A percentile compares a stretch with the other conserved stretches of the same genome.
These are phyloP conservation scores for Gnathonemus longibarbis DNA, from an alignment of 2,113 vertebrate genomes.

Conservation along the genomic window DNA sequence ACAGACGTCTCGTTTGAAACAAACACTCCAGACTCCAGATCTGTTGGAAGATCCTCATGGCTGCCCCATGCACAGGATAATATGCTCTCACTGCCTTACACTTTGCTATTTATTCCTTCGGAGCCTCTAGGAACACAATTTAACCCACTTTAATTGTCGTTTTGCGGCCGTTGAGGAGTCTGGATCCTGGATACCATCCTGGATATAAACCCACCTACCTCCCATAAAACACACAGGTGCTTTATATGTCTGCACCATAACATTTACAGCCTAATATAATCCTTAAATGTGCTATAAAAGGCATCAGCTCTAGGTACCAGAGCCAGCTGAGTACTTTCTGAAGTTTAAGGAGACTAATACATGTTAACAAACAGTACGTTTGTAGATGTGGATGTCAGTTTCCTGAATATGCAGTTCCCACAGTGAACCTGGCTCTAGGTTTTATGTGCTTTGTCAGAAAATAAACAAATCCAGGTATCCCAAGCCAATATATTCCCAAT, in stretches of 20 bases:
- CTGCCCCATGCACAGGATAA: not conserved
- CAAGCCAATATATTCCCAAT: slow-evolving; percentile 5
- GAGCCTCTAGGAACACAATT: not conserved
- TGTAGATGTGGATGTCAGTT: not conserved
- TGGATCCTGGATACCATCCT: not conserved
- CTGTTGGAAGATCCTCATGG: not conserved
- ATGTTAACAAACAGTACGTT: not conserved
- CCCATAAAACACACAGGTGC: not conserved
- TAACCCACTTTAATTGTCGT: not conserved
- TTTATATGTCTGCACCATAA: not conserved
- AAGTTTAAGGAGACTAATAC: not conserved
- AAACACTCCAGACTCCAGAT: not conserved
- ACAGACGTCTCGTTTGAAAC: slow-evolving; percentile 16
- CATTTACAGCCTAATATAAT: not conserved
- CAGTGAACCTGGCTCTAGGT: not conserved
- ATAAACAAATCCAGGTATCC: not conserved
- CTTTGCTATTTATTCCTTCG: not conserved
- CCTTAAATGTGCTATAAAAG: not conserved
- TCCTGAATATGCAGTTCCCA: not conserved
- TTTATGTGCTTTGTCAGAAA: not conserved
- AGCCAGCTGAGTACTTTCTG: not conserved
- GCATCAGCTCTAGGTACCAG: not conserved
- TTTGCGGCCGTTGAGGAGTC: not conserved
- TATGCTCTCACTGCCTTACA: not conserved
- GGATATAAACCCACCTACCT: not conserved